Evolutionary conservation across 2,888 invertebrate genomes (phyloP), one percentile per base, ranked within the genome.

Genomic region (Rhamnusium bicolor): DNA sequence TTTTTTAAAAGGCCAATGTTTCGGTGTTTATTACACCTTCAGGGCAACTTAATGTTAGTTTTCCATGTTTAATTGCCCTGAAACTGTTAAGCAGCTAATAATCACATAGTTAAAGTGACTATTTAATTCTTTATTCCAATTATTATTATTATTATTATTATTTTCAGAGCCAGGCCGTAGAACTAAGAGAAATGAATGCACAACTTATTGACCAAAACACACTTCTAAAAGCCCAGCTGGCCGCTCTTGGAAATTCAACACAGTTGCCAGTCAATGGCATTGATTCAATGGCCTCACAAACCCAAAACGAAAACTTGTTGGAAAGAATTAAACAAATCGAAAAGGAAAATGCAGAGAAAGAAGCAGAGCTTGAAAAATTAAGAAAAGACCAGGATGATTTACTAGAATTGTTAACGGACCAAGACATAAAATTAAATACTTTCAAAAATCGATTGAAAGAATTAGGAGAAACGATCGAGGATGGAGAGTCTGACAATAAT

Each of bases 371-470:
- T 24, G 88, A 90, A 62, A 88, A 91, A 78, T 84, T 96, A 75
- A 92, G 91, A 84, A 95, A 94, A 84, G 98, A 99, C 84, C 98
- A 98, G 87, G 98, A 99, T 81, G 98, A 98, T 88, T 88, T 99
- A 75, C 88, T 99, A 69, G 94, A 96, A 84, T 88, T 99, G 71
- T 89, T 99, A 47, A 94, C 96, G 0, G 97, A 98, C 86, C 98
- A 98, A 90, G 98, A 94, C 81, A 69, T 80, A 5, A 86, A 85
- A 82, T 78, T 86, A 75, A 83, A 85, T 78, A 70, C 80, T 65
- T 86, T 86, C 72, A 89, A 87, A 74, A 84, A 83, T 65, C 81
- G 85, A 70, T 80, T 89, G 75, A 82, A 85, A 68, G 87, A 88
- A 71, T 79, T 88, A 61, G 88, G 88, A 0, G 87, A 87, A 71